These are phyloP conservation scores for Trachelus iudaicus DNA, from an alignment of 2,888 invertebrate genomes.

Conservation along the genomic window DNA sequence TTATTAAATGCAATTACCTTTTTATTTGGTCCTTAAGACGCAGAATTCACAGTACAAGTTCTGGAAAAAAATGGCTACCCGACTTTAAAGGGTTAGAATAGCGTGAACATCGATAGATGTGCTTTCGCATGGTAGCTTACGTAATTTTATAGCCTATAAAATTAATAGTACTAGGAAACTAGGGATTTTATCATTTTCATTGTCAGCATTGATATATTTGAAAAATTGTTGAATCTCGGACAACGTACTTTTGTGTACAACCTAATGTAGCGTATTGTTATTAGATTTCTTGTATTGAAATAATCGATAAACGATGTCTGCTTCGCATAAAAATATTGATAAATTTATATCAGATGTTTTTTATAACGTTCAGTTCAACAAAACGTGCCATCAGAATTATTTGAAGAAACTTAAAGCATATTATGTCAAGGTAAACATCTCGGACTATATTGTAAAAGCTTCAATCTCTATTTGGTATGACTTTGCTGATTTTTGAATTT, in stretches of 20 bases:
- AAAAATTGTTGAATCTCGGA: background rate
- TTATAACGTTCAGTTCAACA: conserved; percentile 73
- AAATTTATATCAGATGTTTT: conserved; percentile 65
- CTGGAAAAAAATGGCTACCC: background rate
- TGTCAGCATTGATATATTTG: background rate
- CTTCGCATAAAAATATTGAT: background rate
- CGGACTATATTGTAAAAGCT: background rate
- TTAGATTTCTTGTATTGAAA: background rate
- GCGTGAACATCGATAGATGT: background rate
- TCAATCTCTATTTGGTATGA: background rate
- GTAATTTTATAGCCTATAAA: background rate
- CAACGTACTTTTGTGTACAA: background rate
- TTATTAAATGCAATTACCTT: background rate
- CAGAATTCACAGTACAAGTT: background rate
- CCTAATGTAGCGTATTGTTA: background rate
- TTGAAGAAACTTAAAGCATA: conserved; percentile 72
- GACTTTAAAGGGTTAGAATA: background rate
- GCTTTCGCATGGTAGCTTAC: background rate
- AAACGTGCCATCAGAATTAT: conserved; percentile 75
- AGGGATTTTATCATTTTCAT: background rate
- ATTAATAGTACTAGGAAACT: background rate
- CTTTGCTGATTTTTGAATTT: conserved; percentile 14
- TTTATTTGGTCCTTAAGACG: background rate
- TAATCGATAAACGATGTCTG: background rate
- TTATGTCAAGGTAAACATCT: conserved; percentile 70